Evolutionary conservation across 2,113 vertebrate species (phyloP), one percentile per base, ranked within the genome.

Genomic region (Pterophyllum scalare): DNA sequence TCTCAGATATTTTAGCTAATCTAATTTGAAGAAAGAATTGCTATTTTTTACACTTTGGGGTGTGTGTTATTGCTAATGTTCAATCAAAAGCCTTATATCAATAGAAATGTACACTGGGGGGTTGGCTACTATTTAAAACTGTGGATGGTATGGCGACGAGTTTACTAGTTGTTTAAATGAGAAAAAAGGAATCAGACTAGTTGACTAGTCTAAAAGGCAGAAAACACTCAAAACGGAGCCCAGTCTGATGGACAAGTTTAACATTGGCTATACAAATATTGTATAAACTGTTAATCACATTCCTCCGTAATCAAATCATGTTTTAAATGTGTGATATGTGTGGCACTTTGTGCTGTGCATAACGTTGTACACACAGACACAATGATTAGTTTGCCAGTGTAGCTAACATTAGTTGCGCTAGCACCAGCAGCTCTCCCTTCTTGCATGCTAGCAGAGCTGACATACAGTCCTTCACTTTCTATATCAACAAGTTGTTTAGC

Each of bases 31-130:
- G 64, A 87, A 72, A 83, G 35, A 84, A 85, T 52, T 88, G 75
- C 81, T 88, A 83, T 87, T 94, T 93, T 94, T 94, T 90, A 88
- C 90, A 93, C 88, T 83, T 89, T 84, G 60, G 88, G 49, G 46
- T 89, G 62, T 81, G 80, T 81, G 61, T 70, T 92, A 64, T 88
- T 85, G 79, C 89, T 88, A 76, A 78, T 93, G 82, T 83, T 81
- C 52, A 88, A 40, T 77, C 70, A 67, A 83, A 87, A 83, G 86
- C 87, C 87, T 88, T 87, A 78, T 82, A 82, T 79, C 54, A 70
- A 49, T 60, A 38, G 49, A 38, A 49, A 67, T 77, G 60, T 84
- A 35, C 52, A 81, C 62, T 54, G 57, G 59, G 65, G 81, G 79
- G 61, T 85, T 24, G 80, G 77, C 38, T 89, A 77, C 67, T 80